Conservation (phyloP, 2,888 invertebrate genomes). For the Parnassius smintheus region DNA sequence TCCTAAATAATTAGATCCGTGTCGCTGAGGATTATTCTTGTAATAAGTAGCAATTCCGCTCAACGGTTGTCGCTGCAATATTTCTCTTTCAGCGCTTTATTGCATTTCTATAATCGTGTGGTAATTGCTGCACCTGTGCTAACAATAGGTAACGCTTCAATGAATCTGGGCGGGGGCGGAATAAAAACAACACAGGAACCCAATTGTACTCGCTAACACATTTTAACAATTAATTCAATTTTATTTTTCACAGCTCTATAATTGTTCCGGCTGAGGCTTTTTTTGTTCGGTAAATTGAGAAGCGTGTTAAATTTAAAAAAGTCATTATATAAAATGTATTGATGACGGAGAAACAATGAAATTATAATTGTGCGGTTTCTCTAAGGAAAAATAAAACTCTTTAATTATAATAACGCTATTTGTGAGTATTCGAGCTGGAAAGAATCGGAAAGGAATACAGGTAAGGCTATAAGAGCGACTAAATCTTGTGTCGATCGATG, state of each 20-base stretch:
- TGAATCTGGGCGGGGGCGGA: conserved; percentile 19
- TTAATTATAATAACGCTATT: no score
- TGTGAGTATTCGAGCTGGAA: no score
- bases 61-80: conserved; percentile 30
- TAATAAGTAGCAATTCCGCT: conserved; percentile 17
- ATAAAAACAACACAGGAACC: conserved; percentile 23
- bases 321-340: no score
- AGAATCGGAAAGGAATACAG: no score
- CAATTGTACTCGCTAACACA: conserved; percentile 29
- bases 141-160: conserved; percentile 26
- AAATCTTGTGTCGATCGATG: not conserved
- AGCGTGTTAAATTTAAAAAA: not conserved
- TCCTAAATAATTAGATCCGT: conserved; percentile 1
- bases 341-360: no score
- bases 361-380: no score
- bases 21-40: conserved; percentile 13
- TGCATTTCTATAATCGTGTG: conserved; percentile 43
- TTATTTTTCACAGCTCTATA: conserved; percentile 17
- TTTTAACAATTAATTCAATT: conserved; percentile 23
- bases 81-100: conserved; percentile 41
- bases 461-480: no score
- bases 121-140: conserved; percentile 31
- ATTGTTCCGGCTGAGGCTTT: conserved; percentile 17
- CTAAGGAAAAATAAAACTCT: no score
- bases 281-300: conserved; percentile 4